Base-by-base conservation (phyloP, 2,888 invertebrate genomes). In the Polymixis flavicincta region DNA sequence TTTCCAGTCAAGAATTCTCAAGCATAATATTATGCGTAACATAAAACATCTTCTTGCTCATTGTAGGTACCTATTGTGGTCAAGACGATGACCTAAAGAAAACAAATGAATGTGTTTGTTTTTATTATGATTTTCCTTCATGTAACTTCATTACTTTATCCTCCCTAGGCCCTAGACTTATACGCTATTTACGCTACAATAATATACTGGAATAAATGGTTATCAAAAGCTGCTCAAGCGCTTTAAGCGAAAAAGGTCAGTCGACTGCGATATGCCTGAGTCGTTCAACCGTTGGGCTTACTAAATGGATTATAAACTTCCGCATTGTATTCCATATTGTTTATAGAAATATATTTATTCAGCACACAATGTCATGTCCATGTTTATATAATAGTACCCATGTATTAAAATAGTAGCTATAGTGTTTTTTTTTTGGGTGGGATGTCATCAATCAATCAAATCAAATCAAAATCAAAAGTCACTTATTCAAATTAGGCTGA, bases 241-340 rank as follows among this genome's bases (percentile, higher is more conserved):
- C 59, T 67, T 81, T 63, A 72, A 57, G 37, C 66, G 52, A 70
- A 71, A 83, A 82, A 76, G 85, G 70, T 82, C 68, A 85, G 54
- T 37, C 55, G 63, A 54, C 57, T 71, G 19, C 52, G 64, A 82
- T 60, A 71, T 73, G 63, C 52, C 14, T n/a, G 59, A 73, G 48
- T 68, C 50, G 45, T 70, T 84, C 70, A 76, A 76, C 63, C 45
- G 70, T 77, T 32, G 69, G 32, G 76, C 19, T 54, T 76, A 72
- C 25, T 54, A n/a, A n/a, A 60, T 48, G 52, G 52, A 67, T 67
- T 76, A 82, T 54, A 45, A 28, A 57, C 68, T 84, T 82, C 85
- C 85, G 69, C 71, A 76, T 81, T 72, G 55, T 67, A 32, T 57
- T 68, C 54, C 22, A 52, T 57, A 65, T 54, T 63, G 28, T 42